Evolutionary conservation across 1,140 invertebrate species (phyloP), one percentile per base, ranked within the genome.

Genomic region (Ostrea edulis): DNA sequence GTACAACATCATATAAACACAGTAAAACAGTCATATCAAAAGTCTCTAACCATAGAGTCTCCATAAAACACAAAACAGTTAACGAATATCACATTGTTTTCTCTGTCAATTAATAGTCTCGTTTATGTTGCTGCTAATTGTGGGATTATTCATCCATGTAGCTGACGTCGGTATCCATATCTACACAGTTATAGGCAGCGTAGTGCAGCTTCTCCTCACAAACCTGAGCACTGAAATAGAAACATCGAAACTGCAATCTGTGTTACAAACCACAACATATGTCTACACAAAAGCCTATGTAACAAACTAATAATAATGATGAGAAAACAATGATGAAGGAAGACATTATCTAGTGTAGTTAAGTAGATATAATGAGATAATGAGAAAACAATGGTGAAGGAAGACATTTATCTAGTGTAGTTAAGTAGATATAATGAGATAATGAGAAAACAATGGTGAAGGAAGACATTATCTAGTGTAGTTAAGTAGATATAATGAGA

Each of bases 171-270:
- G 94, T 94, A 89, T 95, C 95, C 86, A 95, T 95, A 81, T 94
- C 94, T 29, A 94, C 91, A 92, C 95, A 95, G 88, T 95, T 95
- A 86, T 95, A 95, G 11, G 92, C 89, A 52, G 95, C 95, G 91
- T 95, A 95, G 53, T 94, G 90, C 29, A 95, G 87, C 84, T 95
- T 95, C 89, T 95, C 94, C 90, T 95, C 95, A 11, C 94, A 94
- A n/a, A 93, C 87, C 86, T 95, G 94, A 62, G 94, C 93, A 94
- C 94, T 95, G 86, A 90, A 86, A 88, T 88, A 86, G 81, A 54
- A 88, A 90, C 84, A 35, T 44, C 52, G 0, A 55, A 62, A 62
- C 17, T 62, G 17, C 0, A 20, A 62, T 17, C 14, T 55, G 14
- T 5, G 11, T 55, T 55, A 12, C 55, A 62, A 62, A 62, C 55